Percentiles rank a stretch among this genome's conserved stretches.
These are phyloP conservation scores for Lasioglossum baleicum DNA, from an alignment of 1,140 invertebrate genomes.

Conservation along the genomic window DNA sequence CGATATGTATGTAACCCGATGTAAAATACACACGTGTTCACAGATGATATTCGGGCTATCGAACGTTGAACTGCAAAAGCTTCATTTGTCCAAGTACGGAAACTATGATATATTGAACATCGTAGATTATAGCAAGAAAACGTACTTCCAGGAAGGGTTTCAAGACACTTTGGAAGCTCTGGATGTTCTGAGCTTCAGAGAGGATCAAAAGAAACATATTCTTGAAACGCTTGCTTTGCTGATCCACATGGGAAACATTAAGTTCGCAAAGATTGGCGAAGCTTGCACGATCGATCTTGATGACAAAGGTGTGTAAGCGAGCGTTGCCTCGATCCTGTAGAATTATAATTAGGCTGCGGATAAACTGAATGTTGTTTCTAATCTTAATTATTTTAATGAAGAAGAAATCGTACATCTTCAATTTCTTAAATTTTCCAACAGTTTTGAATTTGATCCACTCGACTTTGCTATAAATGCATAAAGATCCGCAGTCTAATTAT, in stretches of 20 bases:
- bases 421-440: too few relatives aligned
- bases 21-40: not conserved
- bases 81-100: constrained; percentile 45
- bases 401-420: too few relatives aligned
- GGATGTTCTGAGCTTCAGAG: constrained; percentile 67
- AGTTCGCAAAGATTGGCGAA: constrained; percentile 64
- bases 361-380: too few relatives aligned
- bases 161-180: constrained; percentile 68
- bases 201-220: constrained; percentile 75
- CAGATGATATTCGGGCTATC: constrained; percentile 45
- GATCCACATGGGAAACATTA: constrained; percentile 79
- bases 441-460: too few relatives aligned
- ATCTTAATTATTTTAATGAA: too few relatives aligned
- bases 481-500: too few relatives aligned
- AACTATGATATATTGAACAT: constrained; percentile 56
- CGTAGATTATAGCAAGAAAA: constrained; percentile 19
- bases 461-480: too few relatives aligned
- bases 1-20: not conserved
- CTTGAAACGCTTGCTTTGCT: constrained; percentile 81
- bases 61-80: constrained; percentile 40
- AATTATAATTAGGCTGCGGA: not conserved
- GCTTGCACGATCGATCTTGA: constrained; percentile 66
- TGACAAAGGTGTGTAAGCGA: constrained; percentile 66
- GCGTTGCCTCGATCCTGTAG: not conserved
- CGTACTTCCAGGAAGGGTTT: constrained; percentile 70